Base-by-base conservation (phyloP, 2,888 invertebrate species). In the Habroteleia sp. region DNA sequence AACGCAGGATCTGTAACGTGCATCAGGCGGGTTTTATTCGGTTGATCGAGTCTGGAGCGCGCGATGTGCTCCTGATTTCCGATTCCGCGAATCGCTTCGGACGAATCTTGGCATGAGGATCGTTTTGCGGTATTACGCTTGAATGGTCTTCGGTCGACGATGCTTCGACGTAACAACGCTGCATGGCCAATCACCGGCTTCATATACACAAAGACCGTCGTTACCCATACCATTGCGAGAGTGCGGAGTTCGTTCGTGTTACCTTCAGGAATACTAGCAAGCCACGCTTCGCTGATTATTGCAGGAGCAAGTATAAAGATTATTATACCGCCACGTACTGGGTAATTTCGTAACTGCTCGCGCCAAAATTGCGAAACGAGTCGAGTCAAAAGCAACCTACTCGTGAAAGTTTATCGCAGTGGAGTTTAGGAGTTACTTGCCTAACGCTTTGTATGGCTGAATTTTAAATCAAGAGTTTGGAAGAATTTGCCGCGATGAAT, bases 71-170 rank as follows among this genome's bases (percentile, higher is more conserved):
- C 23, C 56, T 68, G 66, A 63, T 72, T 72, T 42, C 31, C 52
- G 63, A 65, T 50, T 56, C 63, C 56, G 46, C 63, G 58, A 42
- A 35, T 72, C 56, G 54, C 33, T 58, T 39, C 20, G 71, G 41
- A 37, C 58, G 60, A 73, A 73, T 73, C 73, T 66, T 66, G 60
- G 65, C 65, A 50, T 13, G 54, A 20, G 42, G 20, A 73, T 66
- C 60, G 50, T 39, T 73, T 72, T 33, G 31, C 42, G 62, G 62
- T 48, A 71, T 71, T 50, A 42, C 52, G 52, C 69, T 69, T 14
- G 52, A 62, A 54, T 20, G 69, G 23, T 11, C 58, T 14, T 50
- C 27, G 42, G 29, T 39, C 29, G 23, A 11, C 29, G 27, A 35
- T 58, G 48, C 68, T 33, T 46, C 11, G 23, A 37, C 63, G 41